Base-by-base conservation (phyloP, 2,113 vertebrate genomes). In the Triplophysa tibetana region DNA sequence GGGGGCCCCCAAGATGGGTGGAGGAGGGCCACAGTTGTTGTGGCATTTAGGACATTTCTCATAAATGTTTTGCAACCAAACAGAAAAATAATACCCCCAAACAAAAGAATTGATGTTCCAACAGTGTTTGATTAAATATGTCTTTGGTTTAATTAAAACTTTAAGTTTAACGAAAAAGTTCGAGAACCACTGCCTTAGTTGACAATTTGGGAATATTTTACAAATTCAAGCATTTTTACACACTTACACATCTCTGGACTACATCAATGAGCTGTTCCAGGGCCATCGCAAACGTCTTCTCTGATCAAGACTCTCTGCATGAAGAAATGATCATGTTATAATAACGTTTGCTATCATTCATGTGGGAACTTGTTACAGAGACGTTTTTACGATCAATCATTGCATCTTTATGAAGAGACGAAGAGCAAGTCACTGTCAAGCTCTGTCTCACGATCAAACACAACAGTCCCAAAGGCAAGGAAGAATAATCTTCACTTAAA, bases 161-260 rank as follows among this genome's bases (percentile, higher is more conserved):
- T n/a, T n/a, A 33, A 38, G 7, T 38, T 38, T 38, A 38, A 24
- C 29, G 29, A 33, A 33, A 33, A 33, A 6, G 33, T 33, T 33
- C 4, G 33, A 33, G 33, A 33, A 1, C 33, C 33, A 45, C 11
- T 45, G 8, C 9, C 43, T 14, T 10, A 64, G 9, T 2, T 4
- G 17, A 65, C 12, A 82, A 5, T 26, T 41, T 17, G 7, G 2
- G 16, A 67, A 12, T 50, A 3, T 62, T 24, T 8, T 68, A 58
- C 26, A 38, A 16, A 50, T n/a, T 33, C 8, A 43, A 9, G 41
- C 41, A 60, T 29, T 26, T 43, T 10, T 58, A 13, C n/a, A 65
- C 16, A 72, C 98, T 97, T 93, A 99, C 97, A 2, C 96, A 98
- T 97, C 92, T 96, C 86, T 95, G 93, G 88, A 98, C 92, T 86